A percentile compares a stretch with the other conserved stretches of the same genome.
Evolutionary conservation across 2,113 vertebrate species (phyloP).

Genomic region (Murina feae): DNA sequence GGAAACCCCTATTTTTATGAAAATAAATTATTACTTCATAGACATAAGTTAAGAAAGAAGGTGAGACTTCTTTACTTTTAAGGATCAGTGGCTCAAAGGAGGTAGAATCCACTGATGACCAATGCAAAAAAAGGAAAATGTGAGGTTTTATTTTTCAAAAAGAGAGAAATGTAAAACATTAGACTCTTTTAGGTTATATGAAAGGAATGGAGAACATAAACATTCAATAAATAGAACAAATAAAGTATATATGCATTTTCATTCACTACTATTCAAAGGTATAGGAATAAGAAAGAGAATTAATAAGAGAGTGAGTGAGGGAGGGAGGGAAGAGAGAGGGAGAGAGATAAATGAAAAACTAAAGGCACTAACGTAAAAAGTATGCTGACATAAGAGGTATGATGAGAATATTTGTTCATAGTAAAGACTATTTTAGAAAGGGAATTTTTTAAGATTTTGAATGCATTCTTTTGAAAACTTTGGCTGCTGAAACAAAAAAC

Average conservation of each 20-base stretch:
- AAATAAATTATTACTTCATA: constrained; percentile 1
- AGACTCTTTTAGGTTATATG: background rate
- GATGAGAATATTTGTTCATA: constrained; percentile 5
- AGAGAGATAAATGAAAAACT: background rate
- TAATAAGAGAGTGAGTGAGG: background rate
- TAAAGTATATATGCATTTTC: background rate
- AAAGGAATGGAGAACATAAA: background rate
- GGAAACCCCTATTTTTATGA: background rate
- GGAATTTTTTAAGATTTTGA: background rate
- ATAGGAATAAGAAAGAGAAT: background rate
- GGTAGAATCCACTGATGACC: background rate
- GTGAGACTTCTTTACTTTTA: constrained; percentile 14
- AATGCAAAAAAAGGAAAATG: background rate
- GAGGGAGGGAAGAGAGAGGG: background rate
- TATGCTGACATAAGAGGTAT: background rate
- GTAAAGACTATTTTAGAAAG: constrained; percentile 23
- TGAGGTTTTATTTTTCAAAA: background rate
- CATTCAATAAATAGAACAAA: background rate
- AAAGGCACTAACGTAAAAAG: background rate
- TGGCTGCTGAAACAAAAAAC: constrained; percentile 28
- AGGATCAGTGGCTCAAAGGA: background rate
- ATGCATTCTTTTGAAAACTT: background rate
- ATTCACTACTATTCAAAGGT: background rate
- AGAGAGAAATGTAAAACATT: constrained; percentile 27
- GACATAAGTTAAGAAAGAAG: constrained; percentile 11